Base-by-base conservation (phyloP, 2,797 vertebrate species). In the Dendrocincla tyrannina region DNA sequence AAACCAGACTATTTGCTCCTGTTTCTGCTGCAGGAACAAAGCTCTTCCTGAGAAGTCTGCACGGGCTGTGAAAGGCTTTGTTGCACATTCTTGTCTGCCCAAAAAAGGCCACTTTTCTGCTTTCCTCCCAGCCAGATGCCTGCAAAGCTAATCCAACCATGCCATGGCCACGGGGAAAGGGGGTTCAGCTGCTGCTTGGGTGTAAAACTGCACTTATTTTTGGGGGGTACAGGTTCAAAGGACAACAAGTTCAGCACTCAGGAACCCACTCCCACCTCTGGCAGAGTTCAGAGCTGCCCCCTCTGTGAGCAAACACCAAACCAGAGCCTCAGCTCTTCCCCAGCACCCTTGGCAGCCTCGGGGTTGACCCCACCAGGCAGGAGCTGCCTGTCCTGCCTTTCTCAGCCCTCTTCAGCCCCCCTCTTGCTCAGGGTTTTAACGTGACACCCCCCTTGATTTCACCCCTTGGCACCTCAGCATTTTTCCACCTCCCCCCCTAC, bases 51-150 rank as follows among this genome's bases (percentile, higher is more conserved):
- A 28, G 50, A 68, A 63, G 5, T 25, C 20, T 39, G 25, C 33
- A 2, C 14, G 20, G 20, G 56, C 42, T 32, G 32, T 1, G 22
- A 63, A 53, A 7, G 17, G 8, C 30, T 49, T 55, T 2, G 0
- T 17, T 56, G 44, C 1, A 1, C 7, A 0, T 17, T 5, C 17
- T 25, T 1, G 49, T 12, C 35, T 32, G 42, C 25, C 17, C n/a
- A 22, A 41, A 17, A 32, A 32, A 46, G 4, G 7, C 17, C 30
- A 27, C 3, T 2, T 50, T 35, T 18, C 6, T 75, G 17, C 41
- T 4, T 30, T 56, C 42, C 14, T 64, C 10, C 19, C 15, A 42
- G 42, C 7, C 64, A 52, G 41, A 68, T 11, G 30, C 33, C 68
- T 42, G 32, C 66, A 41, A 70, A 15, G 5, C 35, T 27, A 12